Evolutionary conservation across 2,797 vertebrate genomes (phyloP), one percentile per base, ranked within the genome.

Genomic region (Novumbra hubbsi): DNA sequence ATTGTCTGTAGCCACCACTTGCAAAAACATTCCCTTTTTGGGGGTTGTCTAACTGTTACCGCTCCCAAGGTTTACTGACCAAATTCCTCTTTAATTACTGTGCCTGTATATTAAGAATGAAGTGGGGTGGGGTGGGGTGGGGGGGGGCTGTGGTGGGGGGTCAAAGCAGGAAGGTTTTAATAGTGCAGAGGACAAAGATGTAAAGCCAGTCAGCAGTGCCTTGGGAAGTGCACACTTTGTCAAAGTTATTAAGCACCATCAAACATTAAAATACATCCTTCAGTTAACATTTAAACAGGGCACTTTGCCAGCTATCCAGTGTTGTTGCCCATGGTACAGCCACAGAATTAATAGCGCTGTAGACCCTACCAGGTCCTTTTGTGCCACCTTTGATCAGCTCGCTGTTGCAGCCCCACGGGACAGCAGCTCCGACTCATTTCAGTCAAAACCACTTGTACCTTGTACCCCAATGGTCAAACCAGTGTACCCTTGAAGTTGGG

Each of bases 151-250:
- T n/a, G n/a, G n/a, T n/a, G n/a, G n/a, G 28, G 60, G 15, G 24
- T 34, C 57, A 24, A 21, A 62, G 57, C 57, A 62, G 57, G 50
- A 55, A 55, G 19, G 19, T 16, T 34, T 55, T 19, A 8, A 19
- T 6, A 55, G 50, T 52, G 50, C 50, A 60, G 57, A 21, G 24
- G 3, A 3, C 24, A 24, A 21, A 14, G 12, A 9, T 9, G 12
- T 19, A 3, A 50, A 30, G 52, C 21, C 41, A 63, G 57, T 14
- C 11, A 21, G 45, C 4, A 7, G 16, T n/a, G 27, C 5, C 62
- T 55, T 49, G 55, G 28, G 71, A 68, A 73, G 38, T 63, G 63
- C n/a, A 17, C 75, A 74, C 64, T 76, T 32, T 66, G 72, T 78
- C 71, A 70, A 38, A 21, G 41, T 45, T 45, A 45, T 32, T 63